Base-by-base conservation (phyloP, 2,113 vertebrate genomes). In the Rousettus leschenaultii region DNA sequence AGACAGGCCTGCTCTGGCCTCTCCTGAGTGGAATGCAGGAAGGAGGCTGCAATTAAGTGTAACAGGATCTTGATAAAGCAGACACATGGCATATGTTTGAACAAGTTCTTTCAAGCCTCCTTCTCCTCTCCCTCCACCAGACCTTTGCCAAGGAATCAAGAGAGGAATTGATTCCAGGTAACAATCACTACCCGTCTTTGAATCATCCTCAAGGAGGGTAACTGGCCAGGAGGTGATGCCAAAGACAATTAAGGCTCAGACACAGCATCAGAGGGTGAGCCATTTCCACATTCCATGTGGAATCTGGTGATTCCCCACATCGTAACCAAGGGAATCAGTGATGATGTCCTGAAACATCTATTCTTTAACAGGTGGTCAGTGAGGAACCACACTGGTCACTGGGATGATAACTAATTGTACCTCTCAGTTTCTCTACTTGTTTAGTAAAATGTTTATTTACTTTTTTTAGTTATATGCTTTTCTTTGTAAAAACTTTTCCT, bases 121-220 rank as follows among this genome's bases (percentile, higher is more conserved):
- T 38, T 24, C 57, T 38, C 1, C 0, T 11, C 35, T 55, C 59
- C 65, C 51, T 35, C 83, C 22, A 21, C 14, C 8, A 65, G 16
- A 53, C 33, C 65, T 70, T 70, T 26, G 61, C 30, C 40, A 55
- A 24, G 89, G 80, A 35, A 40, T 63, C 13, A 5, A 12, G 33
- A 65, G n/a, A 68, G 38, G 26, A 51, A 26, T 28, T 1, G 86
- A 59, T 28, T 35, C 35, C 40, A 65, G 45, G 45, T 22, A 26
- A 28, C 35, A 0, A 21, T 18, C 57, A 10, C 55, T 33, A 15
- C 3, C 71, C 7, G 1, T 1, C 30, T n/a, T 4, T 12, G 51
- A 45, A 26, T 68, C 82, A 63, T 26, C 40, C 28, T 48, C 61
- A 3, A 48, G 51, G 68, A 74, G 19, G 28, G 26, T 30, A 7